These are phyloP conservation scores for Sturnus vulgaris DNA, from an alignment of 2,113 vertebrate genomes.

Conservation along the genomic window DNA sequence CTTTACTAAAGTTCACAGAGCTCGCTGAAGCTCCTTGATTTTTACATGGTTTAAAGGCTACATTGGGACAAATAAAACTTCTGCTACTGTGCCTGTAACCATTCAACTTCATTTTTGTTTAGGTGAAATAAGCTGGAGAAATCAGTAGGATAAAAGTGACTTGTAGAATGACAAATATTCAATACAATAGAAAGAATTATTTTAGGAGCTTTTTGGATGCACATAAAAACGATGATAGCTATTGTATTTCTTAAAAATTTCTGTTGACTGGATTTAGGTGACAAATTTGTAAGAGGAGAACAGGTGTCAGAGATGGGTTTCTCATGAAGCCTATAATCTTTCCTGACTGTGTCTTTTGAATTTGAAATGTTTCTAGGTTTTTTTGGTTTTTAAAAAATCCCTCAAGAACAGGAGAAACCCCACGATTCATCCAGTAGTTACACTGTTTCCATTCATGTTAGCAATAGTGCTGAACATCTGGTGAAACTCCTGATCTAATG, in stretches of 20 bases:
- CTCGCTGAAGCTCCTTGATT: neutral
- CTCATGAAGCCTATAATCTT: neutral
- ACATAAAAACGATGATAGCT: neutral
- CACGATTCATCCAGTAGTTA: neutral
- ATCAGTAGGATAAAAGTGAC: neutral
- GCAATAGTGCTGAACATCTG: neutral
- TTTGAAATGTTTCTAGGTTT: neutral
- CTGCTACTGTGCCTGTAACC: neutral
- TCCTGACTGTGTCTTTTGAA: neutral
- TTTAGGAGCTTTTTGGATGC: accelerated
- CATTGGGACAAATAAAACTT: neutral
- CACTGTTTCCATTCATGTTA: neutral
- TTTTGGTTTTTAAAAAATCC: neutral
- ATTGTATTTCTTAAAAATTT: neutral
- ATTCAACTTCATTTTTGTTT: neutral
- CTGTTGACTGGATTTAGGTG: neutral
- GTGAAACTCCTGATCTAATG: neutral
- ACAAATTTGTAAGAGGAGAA: neutral
- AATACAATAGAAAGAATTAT: neutral
- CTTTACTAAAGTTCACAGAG: neutral
- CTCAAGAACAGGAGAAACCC: neutral
- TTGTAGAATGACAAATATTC: neutral
- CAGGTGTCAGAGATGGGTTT: neutral
- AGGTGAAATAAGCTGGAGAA: neutral
- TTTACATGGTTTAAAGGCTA: neutral